Base-by-base conservation (phyloP, 2,888 invertebrate species). In the Digitonthophagus gazella region DNA sequence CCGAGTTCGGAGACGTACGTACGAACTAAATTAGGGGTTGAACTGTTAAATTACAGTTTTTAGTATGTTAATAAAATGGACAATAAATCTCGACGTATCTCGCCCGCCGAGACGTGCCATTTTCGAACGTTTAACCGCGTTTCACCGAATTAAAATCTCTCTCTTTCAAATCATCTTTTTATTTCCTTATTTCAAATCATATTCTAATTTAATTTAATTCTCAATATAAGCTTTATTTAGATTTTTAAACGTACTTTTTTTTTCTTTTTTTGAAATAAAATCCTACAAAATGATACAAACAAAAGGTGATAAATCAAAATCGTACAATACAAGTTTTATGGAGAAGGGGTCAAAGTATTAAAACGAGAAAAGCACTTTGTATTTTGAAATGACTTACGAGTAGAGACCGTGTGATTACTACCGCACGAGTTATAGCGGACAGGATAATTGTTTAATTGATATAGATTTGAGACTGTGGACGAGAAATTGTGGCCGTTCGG, bases 401-500 rank as follows among this genome's bases (percentile, higher is more conserved):
- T 77, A 69, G 73, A 76, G 76, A 75, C 78, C 77, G 78, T 79
- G 78, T 80, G 76, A 80, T 80, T 80, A 80, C 76, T 66, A 73
- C 75, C 78, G 77, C 80, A 80, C 79, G 79, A 76, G 78, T 20
- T 20, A 61, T 61, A 19, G 79, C 77, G 77, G 80, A 80, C 80
- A 80, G 76, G 77, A 78, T 80, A 80, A 80, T 80, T 74, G 78
- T 79, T 80, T 80, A 80, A 80, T 80, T 80, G 79, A 78, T 79
- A 78, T 78, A 78, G 78, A 70, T 74, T 70, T 70, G 75, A 76
- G 76, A 75, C 75, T 75, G n/a, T n/a, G 75, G 75, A 74, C 22
- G 64, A 15, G 28, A 20, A 68, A 16, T 55, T 55, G 19, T 19
- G 28, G 55, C 15, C 16, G 15, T 18, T 18, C 54, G 19, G 19